These are phyloP conservation scores for Apistogramma diplotaenia DNA, from an alignment of 2,113 vertebrate species.

Conservation along the genomic window DNA sequence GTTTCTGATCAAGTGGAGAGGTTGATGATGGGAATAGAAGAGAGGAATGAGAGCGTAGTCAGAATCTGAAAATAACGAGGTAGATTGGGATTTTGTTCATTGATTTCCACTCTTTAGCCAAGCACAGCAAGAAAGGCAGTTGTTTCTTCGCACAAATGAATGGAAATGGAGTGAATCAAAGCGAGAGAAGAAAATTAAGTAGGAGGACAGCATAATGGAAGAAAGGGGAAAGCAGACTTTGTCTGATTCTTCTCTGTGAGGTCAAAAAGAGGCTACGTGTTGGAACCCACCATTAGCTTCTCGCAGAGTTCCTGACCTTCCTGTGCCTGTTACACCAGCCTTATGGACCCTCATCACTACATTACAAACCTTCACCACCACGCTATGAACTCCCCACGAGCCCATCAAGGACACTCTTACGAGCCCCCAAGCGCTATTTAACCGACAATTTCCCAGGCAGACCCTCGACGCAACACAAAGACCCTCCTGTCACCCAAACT, in stretches of 20 bases:
- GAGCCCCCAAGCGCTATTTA: slow-evolving; percentile 49
- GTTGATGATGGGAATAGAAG: not conserved
- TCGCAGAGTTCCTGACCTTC: slow-evolving; percentile 47
- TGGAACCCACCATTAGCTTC: not conserved
- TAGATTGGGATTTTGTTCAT: not conserved
- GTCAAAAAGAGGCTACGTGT: slow-evolving; percentile 27
- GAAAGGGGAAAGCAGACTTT: not conserved
- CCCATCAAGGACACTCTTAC: slow-evolving; percentile 54
- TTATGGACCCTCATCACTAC: slow-evolving; percentile 52
- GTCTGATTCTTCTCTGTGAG: not conserved
- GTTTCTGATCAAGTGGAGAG: slow-evolving; percentile 22
- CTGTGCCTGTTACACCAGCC: slow-evolving; percentile 50
- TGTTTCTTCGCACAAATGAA: not conserved
- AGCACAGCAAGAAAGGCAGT: not conserved
- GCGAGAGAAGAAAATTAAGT: not conserved
- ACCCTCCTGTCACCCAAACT: slow-evolving; percentile 48
- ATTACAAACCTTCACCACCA: slow-evolving; percentile 30
- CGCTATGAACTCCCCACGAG: slow-evolving; percentile 56
- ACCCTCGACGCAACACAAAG: slow-evolving; percentile 31
- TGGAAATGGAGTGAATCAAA: not conserved
- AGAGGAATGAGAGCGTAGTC: not conserved
- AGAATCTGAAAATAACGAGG: slow-evolving; percentile 2
- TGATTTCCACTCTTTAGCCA: not conserved
- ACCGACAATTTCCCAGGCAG: slow-evolving; percentile 60
- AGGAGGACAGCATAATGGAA: not conserved